Evolutionary conservation across 2,113 vertebrate genomes (phyloP).

Genomic region (Sardina pilchardus): DNA sequence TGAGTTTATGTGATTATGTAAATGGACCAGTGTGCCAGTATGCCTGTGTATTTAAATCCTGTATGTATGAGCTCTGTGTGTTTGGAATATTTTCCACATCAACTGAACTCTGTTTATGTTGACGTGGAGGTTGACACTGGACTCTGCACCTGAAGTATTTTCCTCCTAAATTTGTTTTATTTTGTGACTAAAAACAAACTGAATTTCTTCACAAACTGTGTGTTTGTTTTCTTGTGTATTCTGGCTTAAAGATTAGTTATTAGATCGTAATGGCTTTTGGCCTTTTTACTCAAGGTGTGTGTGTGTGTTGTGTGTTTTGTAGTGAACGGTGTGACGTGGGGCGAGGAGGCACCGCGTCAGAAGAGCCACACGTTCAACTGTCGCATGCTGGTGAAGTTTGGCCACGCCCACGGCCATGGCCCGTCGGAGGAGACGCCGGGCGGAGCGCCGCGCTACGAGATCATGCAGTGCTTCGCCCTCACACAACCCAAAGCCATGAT

Average conservation of each 20-base stretch:
- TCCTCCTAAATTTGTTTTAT: neutral
- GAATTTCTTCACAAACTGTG: neutral
- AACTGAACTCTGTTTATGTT: neutral
- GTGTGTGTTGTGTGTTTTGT: slow-evolving; percentile 45
- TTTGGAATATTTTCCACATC: neutral
- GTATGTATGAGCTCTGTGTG: neutral
- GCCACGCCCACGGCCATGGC: slow-evolving; percentile 53
- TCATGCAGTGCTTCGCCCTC: slow-evolving; percentile 97
- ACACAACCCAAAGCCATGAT: slow-evolving; percentile 96
- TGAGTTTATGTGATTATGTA: neutral
- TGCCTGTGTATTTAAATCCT: neutral
- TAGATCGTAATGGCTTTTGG: neutral
- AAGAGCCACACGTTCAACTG: slow-evolving; percentile 98
- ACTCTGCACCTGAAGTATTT: neutral
- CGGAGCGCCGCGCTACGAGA: slow-evolving; percentile 82
- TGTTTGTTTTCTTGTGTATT: neutral
- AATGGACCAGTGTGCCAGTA: neutral
- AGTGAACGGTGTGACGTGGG: slow-evolving; percentile 90
- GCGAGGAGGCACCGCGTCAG: slow-evolving; percentile 84
- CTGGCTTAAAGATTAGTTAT: neutral
- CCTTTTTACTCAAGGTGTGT: neutral
- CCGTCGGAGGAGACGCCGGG: slow-evolving; percentile 77
- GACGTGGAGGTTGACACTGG: neutral
- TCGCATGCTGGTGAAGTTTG: slow-evolving; percentile 88
- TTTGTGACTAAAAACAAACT: neutral